Conservation (phyloP, 2,797 vertebrate genomes). For the Falco naumanni region DNA sequence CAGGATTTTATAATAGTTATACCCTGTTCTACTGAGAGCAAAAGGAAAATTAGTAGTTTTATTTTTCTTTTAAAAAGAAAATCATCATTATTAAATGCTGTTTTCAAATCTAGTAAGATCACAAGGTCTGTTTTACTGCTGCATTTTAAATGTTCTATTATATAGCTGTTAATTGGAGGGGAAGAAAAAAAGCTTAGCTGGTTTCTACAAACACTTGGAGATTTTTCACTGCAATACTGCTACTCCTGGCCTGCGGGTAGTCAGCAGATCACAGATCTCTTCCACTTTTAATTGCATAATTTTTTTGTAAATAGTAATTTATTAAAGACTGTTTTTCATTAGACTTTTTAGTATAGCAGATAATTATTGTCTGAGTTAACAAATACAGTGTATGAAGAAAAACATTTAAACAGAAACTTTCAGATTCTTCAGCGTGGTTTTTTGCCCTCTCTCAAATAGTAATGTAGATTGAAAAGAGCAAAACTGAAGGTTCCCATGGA, state of each 20-base stretch:
- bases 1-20: not conserved
- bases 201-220: not conserved
- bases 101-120: not conserved
- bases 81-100: not conserved
- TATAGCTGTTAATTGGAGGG: not conserved
- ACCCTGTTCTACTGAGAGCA: not conserved
- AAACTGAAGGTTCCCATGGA: not conserved
- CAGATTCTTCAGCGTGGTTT: not conserved
- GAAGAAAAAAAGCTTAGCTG: not conserved
- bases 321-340: not conserved
- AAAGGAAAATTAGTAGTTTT: not conserved
- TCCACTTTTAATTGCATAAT: not conserved
- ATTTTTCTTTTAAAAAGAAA: not conserved
- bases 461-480: not conserved
- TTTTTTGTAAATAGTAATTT: not conserved
- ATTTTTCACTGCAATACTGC: not conserved
- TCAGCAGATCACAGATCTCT: not conserved
- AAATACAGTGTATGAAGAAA: not conserved
- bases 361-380: not conserved
- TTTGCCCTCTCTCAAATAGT: not conserved
- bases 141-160: not conserved
- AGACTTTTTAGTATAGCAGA: not conserved
- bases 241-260: not conserved
- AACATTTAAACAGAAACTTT: not conserved
- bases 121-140: not conserved